These are phyloP conservation scores for Cylas formicarius DNA, from an alignment of 1,140 invertebrate species.

Conservation along the genomic window DNA sequence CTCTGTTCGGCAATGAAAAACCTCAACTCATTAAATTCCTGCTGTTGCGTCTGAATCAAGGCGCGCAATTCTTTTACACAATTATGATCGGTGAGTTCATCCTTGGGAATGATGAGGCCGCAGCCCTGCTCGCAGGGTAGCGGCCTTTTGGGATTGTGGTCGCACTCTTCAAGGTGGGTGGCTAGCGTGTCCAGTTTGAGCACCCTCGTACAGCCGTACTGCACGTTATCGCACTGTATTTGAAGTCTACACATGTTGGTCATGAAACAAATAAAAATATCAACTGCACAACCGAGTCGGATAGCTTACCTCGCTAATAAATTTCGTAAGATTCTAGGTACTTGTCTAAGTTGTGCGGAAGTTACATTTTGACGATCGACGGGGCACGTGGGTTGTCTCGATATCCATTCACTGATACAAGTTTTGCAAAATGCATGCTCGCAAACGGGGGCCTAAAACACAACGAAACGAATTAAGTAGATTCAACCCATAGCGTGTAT, in stretches of 20 bases:
- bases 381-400: constrained; percentile 85
- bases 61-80: constrained; percentile 81
- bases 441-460: constrained; percentile 77
- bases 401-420: constrained; percentile 93
- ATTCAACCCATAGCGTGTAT: not conserved
- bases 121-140: constrained; percentile 89
- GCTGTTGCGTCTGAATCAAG: constrained; percentile 78
- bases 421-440: constrained; percentile 92
- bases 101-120: constrained; percentile 88
- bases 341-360: constrained; percentile 76
- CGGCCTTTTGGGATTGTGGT: constrained; percentile 89
- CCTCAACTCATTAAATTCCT: constrained; percentile 77
- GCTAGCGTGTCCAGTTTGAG: constrained; percentile 80
- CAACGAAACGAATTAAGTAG: not conserved
- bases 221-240: constrained; percentile 85
- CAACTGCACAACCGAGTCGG: not conserved
- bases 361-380: constrained; percentile 86
- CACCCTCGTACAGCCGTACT: constrained; percentile 75
- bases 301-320: constrained; percentile 64
- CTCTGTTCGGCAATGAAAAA: constrained; percentile 83
- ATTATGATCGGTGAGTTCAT: constrained; percentile 90
- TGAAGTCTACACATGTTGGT: constrained; percentile 53
- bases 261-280: not conserved
- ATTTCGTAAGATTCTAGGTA: constrained; percentile 87
- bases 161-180: constrained; percentile 83